Conservation (phyloP, 2,797 vertebrate species). For the Oryzias sinensis region DNA sequence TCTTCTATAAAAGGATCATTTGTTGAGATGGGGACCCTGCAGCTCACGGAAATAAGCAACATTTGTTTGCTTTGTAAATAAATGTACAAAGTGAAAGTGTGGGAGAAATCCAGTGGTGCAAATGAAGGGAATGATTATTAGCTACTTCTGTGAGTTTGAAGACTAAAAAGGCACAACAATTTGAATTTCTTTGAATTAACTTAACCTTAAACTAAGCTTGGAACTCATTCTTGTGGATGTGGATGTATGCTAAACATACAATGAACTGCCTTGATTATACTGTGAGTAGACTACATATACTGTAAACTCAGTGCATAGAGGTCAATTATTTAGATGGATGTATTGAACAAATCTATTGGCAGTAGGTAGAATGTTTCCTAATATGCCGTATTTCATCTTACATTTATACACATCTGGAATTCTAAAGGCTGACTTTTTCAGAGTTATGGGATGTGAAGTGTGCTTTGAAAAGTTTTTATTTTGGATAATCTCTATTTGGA, state of each 20-base stretch:
- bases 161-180: too few species aligned
- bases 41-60: too few species aligned
- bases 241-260: conserved; percentile 47
- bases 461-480: conserved; percentile 13
- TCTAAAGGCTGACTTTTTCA: too few species aligned
- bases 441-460: conserved; percentile 19
- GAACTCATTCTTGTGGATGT: conserved; percentile 48
- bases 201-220: conserved; percentile 22
- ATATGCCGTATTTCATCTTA: conserved; percentile 12
- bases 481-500: conserved; percentile 11
- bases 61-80: too few species aligned
- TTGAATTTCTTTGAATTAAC: too few species aligned
- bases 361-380: conserved; percentile 36
- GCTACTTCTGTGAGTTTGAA: too few species aligned
- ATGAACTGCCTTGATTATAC: conserved; percentile 32
- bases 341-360: conserved; percentile 43
- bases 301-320: background rate
- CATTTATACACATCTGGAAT: too few species aligned
- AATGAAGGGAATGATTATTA: too few species aligned
- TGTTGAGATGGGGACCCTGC: too few species aligned
- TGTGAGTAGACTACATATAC: conserved; percentile 30
- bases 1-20: too few species aligned
- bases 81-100: too few species aligned
- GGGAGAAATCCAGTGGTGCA: too few species aligned
- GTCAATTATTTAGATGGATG: conserved; percentile 31